Conservation (phyloP, 1,140 invertebrate species). For the Leptinotarsa texana region DNA sequence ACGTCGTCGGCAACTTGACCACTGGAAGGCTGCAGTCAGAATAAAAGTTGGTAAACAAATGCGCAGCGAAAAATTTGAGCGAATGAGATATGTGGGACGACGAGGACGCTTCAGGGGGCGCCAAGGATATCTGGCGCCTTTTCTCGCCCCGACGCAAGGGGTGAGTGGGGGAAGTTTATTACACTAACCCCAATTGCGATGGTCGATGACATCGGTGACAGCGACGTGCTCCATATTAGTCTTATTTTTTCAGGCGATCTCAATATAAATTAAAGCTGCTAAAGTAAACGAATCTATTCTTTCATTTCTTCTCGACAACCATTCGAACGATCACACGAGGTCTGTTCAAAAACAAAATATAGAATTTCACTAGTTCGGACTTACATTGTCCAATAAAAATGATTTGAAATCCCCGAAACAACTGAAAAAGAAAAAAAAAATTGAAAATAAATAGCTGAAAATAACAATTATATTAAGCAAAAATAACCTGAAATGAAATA, state of each 20-base stretch:
- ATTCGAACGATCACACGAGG: too few relatives aligned
- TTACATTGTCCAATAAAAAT: too few relatives aligned
- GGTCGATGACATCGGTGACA: constrained; percentile 18
- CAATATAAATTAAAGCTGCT: too few relatives aligned
- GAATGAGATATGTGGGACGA: neutral
- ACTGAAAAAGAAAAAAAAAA: too few relatives aligned
- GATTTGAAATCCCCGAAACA: too few relatives aligned
- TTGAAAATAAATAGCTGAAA: too few relatives aligned
- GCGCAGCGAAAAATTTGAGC: constrained; percentile 7
- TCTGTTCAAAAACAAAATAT: too few relatives aligned
- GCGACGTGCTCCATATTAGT: neutral
- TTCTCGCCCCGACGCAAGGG: neutral
- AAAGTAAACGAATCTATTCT: too few relatives aligned
- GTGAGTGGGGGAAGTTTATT: neutral
- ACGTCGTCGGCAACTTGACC: neutral
- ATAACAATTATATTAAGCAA: too few relatives aligned
- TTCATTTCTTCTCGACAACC: too few relatives aligned
- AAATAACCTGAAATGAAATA: too few relatives aligned
- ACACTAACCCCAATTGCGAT: neutral
- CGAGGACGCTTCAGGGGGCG: constrained; percentile 1
- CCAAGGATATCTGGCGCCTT: constrained; percentile 22
- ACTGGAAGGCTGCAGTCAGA: neutral
- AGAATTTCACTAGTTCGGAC: too few relatives aligned
- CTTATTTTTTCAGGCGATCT: neutral
- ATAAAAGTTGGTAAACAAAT: constrained; percentile 22